A percentile compares a stretch with the other conserved stretches of the same genome.
phyloP scores from a whole-genome alignment of 2,113 vertebrate genomes.

The Dromiciops gliroides region DNA sequence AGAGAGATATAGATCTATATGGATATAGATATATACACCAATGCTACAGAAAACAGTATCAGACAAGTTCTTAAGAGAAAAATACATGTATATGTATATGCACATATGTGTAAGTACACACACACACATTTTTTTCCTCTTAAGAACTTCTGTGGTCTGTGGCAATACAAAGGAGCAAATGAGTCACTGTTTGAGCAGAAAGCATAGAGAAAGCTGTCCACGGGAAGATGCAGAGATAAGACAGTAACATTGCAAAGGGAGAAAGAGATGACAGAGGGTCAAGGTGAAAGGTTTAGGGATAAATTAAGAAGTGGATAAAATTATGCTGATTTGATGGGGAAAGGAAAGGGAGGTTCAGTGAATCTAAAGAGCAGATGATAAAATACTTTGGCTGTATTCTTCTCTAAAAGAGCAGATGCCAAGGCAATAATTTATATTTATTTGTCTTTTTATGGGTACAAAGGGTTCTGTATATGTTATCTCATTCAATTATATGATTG shows the following conservation, averaged over 20 bases:
- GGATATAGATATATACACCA: too few species aligned
- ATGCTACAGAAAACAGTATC: too few species aligned
- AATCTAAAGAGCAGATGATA: not conserved
- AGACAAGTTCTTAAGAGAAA: too few species aligned
- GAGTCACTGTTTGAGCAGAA: slow-evolving; percentile 33
- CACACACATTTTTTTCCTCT: slow-evolving; percentile 33
- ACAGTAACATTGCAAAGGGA: not conserved
- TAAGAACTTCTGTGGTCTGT: slow-evolving; percentile 41
- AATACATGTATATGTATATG: too few species aligned
- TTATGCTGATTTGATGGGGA: not conserved
- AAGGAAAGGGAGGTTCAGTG: not conserved
- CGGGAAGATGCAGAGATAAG: not conserved
- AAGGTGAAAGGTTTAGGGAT: not conserved
- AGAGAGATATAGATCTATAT: too few species aligned
- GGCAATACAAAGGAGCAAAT: slow-evolving; percentile 34
- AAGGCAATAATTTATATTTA: not conserved
- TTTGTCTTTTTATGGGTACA: too few species aligned
- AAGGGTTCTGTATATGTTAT: too few species aligned
- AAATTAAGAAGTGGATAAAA: not conserved
- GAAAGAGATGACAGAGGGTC: not conserved
- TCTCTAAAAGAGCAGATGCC: not conserved
- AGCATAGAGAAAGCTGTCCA: slow-evolving; percentile 30
- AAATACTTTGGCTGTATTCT: not conserved
- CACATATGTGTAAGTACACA: too few species aligned
- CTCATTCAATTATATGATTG: too few species aligned